A percentile compares a stretch with the other conserved stretches of the same genome.
Evolutionary conservation across 2,797 vertebrate genomes (phyloP).

Genomic region (Cheirogaleus major): DNA sequence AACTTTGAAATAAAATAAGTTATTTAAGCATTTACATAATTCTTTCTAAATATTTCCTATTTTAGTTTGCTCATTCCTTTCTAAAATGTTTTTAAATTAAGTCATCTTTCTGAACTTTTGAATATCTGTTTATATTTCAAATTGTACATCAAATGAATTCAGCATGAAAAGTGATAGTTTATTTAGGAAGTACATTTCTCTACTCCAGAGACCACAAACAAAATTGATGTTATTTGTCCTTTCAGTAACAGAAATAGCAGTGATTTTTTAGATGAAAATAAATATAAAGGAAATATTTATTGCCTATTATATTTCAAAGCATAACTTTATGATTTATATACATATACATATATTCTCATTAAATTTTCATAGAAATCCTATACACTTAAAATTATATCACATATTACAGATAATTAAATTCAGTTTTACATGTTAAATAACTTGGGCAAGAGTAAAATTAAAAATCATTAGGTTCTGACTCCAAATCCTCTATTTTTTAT

Average conservation of each 20-base stretch:
- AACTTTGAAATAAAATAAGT: neutral
- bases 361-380: conserved; percentile 25
- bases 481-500: neutral
- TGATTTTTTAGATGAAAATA: neutral
- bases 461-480: neutral
- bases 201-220: neutral
- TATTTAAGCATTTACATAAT: neutral
- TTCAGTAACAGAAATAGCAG: neutral
- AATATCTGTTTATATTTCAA: conserved; percentile 12
- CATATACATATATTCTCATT: neutral
- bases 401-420: conserved; percentile 7
- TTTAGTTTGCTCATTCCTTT: neutral
- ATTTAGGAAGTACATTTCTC: neutral
- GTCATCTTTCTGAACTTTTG: neutral
- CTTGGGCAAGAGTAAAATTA: neutral
- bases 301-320: neutral
- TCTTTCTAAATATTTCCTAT: neutral
- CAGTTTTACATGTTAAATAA: conserved; percentile 28
- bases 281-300: neutral
- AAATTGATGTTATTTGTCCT: neutral
- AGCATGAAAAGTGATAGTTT: neutral
- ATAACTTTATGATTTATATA: neutral
- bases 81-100: neutral
- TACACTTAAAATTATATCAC: conserved; percentile 2
- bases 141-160: neutral